These are phyloP conservation scores for Cynopterus sphinx DNA, from an alignment of 2,797 vertebrate species.

Conservation along the genomic window DNA sequence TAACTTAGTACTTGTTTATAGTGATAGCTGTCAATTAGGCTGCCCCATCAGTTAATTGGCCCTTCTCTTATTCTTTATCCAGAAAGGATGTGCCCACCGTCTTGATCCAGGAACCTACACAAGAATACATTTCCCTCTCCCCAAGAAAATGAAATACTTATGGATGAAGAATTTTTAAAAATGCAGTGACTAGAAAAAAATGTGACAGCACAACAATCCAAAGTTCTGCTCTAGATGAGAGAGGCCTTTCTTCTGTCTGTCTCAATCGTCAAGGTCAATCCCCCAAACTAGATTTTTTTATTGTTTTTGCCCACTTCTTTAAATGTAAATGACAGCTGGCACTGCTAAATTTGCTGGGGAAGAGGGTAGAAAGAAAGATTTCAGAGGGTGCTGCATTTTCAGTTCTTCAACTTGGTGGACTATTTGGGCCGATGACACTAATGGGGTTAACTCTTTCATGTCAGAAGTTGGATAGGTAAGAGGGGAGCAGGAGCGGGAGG, in stretches of 20 bases:
- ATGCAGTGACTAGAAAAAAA: not conserved
- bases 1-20: not conserved
- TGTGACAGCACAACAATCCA: not conserved
- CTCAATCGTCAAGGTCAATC: constrained; percentile 22
- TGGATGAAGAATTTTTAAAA: not conserved
- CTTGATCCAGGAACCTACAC: not conserved
- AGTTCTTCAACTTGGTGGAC: constrained; percentile 78
- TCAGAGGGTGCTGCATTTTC: constrained; percentile 71
- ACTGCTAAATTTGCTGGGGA: constrained; percentile 67
- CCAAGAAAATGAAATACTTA: not conserved
- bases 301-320: constrained; percentile 28
- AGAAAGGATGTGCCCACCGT: not conserved
- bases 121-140: not conserved
- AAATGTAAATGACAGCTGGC: constrained; percentile 58
- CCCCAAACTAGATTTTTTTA: not conserved
- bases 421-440: constrained; percentile 65
- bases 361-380: not conserved
- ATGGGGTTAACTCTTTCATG: constrained; percentile 82
- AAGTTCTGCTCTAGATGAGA: not conserved
- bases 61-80: not conserved
- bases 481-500: not conserved
- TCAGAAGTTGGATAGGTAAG: constrained; percentile 53
- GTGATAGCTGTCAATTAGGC: not conserved
- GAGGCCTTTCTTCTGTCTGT: constrained; percentile 40
- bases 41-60: not conserved